Evolutionary conservation across 2,888 invertebrate genomes (phyloP).

Genomic region (Lithophane ornitopus): DNA sequence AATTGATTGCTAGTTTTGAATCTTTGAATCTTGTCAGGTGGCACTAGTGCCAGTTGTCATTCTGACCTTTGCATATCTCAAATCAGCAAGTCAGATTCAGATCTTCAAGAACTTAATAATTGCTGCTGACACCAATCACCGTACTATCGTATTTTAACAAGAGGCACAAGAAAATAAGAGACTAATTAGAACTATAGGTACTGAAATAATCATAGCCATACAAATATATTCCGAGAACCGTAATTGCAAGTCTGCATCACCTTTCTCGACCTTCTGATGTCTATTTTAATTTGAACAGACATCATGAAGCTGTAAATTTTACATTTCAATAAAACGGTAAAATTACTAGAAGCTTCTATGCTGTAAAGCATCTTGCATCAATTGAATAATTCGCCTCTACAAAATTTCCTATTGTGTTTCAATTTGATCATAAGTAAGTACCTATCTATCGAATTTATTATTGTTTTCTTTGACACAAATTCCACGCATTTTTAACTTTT

Average conservation of each 20-base stretch:
- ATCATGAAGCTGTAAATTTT: slow-evolving; percentile 4
- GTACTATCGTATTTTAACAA: slow-evolving; percentile 8
- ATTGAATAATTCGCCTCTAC: not conserved
- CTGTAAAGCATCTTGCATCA: not conserved
- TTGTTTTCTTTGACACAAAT: slow-evolving; percentile 4
- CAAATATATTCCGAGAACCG: not conserved
- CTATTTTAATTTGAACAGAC: slow-evolving; percentile 17
- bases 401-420: slow-evolving; percentile 20
- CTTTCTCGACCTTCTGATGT: slow-evolving; percentile 27
- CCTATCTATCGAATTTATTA: not conserved
- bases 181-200: slow-evolving; percentile 7
- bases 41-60: not conserved
- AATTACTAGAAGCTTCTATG: not conserved
- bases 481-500: not conserved
- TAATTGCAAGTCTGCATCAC: slow-evolving; percentile 18
- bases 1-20: too few relatives aligned
- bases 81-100: slow-evolving; percentile 21
- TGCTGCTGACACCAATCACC: not conserved
- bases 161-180: slow-evolving; percentile 12
- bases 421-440: not conserved
- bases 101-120: not conserved
- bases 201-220: not conserved
- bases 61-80: not conserved
- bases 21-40: not conserved
- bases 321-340: slow-evolving; percentile 4